Conservation (phyloP, 2,888 invertebrate genomes). For the Philaethria dido region DNA sequence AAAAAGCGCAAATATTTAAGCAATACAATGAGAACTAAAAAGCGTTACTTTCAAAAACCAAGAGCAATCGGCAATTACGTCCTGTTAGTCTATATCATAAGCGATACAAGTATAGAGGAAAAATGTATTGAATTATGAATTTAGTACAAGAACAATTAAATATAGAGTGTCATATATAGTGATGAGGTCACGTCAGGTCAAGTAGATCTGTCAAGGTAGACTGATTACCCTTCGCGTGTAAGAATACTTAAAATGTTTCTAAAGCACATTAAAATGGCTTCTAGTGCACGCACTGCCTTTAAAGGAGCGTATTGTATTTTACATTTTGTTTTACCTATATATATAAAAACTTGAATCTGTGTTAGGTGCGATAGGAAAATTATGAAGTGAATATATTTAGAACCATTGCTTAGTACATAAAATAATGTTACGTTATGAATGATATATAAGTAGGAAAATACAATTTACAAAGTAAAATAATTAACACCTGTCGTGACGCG, state of each 20-base stretch:
- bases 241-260: constrained; percentile 28
- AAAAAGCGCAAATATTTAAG: too few species aligned
- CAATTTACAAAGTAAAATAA: too few species aligned
- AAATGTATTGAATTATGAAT: neutral
- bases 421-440: too few species aligned
- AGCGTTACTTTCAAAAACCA: too few species aligned
- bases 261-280: constrained; percentile 12
- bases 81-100: neutral
- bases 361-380: neutral
- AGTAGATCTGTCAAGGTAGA: constrained; percentile 45
- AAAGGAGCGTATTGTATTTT: constrained; percentile 13
- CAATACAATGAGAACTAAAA: too few species aligned
- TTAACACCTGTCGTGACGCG: too few species aligned
- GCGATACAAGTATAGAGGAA: neutral
- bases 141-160: constrained; percentile 12
- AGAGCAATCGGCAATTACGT: too few species aligned
- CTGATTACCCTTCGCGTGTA: constrained; percentile 41
- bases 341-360: neutral
- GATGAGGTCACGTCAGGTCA: constrained; percentile 44
- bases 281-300: constrained; percentile 19
- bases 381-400: neutral
- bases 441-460: too few species aligned
- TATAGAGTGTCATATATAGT: constrained; percentile 4
- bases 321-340: constrained; percentile 13
- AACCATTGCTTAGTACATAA: neutral